Percentiles rank a stretch among this genome's conserved stretches.
Conservation (phyloP, 2,113 vertebrate genomes). For the Phoenicopterus ruber region DNA sequence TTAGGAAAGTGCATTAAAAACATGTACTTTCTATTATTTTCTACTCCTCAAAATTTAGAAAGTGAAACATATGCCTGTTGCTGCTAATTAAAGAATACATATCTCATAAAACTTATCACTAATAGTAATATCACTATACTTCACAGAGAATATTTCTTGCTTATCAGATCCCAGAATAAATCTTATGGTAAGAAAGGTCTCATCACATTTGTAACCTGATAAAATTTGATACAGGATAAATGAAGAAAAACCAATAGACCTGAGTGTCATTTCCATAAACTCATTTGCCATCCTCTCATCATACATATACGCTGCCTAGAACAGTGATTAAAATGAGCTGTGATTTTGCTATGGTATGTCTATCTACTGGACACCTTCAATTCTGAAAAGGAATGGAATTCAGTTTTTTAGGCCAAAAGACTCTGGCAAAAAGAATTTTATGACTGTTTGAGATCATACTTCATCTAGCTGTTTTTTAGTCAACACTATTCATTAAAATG, state of each 20-base stretch:
- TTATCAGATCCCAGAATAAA: neutral
- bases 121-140: neutral
- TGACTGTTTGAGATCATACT: neutral
- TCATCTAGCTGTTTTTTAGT: neutral
- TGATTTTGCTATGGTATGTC: neutral
- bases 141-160: neutral
- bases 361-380: neutral
- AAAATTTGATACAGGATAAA: neutral
- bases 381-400: neutral
- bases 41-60: neutral
- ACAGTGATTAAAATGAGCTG: neutral
- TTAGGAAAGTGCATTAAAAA: neutral
- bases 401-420: neutral
- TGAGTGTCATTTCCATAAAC: neutral
- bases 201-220: neutral
- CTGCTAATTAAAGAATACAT: neutral
- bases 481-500: neutral
- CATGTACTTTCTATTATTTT: neutral
- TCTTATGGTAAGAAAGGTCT: neutral
- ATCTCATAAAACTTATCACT: neutral
- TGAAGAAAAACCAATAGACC: neutral
- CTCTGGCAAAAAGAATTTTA: neutral
- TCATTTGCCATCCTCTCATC: neutral
- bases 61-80: neutral
- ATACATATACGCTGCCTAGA: fast-evolving